Evolutionary conservation across 1,140 invertebrate genomes (phyloP), one percentile per base, ranked within the genome.

Genomic region (Anadara kagoshimensis): DNA sequence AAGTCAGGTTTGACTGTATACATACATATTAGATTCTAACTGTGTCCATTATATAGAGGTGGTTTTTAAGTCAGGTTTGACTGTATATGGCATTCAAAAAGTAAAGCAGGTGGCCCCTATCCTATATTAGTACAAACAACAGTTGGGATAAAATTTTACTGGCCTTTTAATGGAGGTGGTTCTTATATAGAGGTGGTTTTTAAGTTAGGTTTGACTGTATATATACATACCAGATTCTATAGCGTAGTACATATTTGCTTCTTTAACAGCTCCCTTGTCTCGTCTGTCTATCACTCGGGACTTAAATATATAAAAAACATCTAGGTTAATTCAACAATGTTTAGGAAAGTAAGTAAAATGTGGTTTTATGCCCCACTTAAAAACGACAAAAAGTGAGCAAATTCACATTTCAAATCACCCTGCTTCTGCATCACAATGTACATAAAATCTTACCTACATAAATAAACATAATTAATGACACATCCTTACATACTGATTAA

Each of bases 241-340:
- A 65, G 95, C 94, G 85, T 94, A 96, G 90, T 97, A 97, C 84
- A 92, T 92, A 86, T 96, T 97, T 0, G 95, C 96, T 87, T 97
- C 95, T 78, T 90, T 92, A 0, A 96, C 91, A 86, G 94, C 93
- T 43, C 89, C 89, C 41, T 92, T 91, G 79, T 94, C 92, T 56
- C 89, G 92, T 66, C 95, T 90, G 86, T 97, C 94, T 29, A 97
- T 91, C 67, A 93, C 92, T 74, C 95, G 91, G 12, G 94, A 95
- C 94, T 95, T 71, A 91, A 91, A 81, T 64, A 73, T 59, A 68
- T 56, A 29, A 54, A 59, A 45, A 61, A 20, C 24, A 14, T 16
- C 10, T 1, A 12, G 41, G 12, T n/a, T 41, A 61, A 0, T 61
- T 41, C 26, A 41, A 41, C 11, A 18, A 61, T 16, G 41, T 36